Base-by-base conservation (phyloP, 2,797 vertebrate species). In the Phrynocephalus forsythii region DNA sequence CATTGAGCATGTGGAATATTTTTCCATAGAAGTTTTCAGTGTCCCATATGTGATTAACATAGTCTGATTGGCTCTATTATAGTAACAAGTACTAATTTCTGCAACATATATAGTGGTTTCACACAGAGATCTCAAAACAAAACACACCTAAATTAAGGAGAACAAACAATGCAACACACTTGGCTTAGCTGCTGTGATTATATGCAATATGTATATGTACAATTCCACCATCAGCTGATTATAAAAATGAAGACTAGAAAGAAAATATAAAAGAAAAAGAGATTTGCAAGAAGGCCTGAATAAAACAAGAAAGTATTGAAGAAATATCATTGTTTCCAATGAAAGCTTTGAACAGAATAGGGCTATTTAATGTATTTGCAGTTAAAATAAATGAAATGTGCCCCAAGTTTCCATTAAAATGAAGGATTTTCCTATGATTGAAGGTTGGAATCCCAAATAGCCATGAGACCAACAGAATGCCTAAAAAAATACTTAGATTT, bases 271-370 rank as follows among this genome's bases (percentile, higher is more conserved):
- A 82, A 33, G 8, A 33, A 87, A 84, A 66, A 48, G 3, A 18
- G 3, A 18, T 79, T 69, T 44, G 11, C 18, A 75, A 26, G 26
- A 63, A 13, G 60, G 5, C 30, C 2, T 76, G 8, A 2, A 80
- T n/a, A 87, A 82, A 87, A 75, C 38, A 72, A 44, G 79, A 30
- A 79, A 52, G 30, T 69, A 48, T 69, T 79, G 6, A 56, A 38
- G 69, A 71, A 30, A 6, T 44, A 44, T 44, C 38, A 44, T 38
- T 38, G 38, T 38, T 38, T 28, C 22, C 68, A 68, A 11, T 22
- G 33, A 9, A 68, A 86, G 33, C 33, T 48, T 7, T 72, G 68
- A 79, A 71, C 0, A 33, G 67, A 68, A 60, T 50, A 38, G 26
- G 44, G 68, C 38, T 73, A 66, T 44, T 66, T 38, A 18, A 6